Conservation (phyloP, 2,888 invertebrate species). For the Arge pagana region DNA sequence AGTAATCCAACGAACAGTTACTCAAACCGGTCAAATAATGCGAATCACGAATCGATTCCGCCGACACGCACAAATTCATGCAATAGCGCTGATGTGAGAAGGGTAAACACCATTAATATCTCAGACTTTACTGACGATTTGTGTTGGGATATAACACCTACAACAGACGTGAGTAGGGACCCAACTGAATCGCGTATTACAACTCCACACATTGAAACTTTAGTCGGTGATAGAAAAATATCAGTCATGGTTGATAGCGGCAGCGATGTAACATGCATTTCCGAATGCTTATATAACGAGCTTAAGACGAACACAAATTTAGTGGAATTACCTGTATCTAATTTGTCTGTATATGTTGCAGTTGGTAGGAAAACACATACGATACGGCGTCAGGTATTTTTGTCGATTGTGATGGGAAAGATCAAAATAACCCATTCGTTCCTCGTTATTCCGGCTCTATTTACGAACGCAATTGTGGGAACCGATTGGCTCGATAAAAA, state of each 20-base stretch:
- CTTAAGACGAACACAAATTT: conserved; percentile 5
- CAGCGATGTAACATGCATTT: conserved; percentile 20
- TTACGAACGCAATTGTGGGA: conserved; percentile 27
- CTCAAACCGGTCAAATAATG: no score
- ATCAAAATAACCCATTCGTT: conserved; percentile 12
- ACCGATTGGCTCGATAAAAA: conserved; percentile 29
- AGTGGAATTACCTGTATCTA: conserved; percentile 21
- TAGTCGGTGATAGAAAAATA: background rate
- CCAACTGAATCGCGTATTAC: no score
- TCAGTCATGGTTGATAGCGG: conserved; percentile 7
- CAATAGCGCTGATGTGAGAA: no score
- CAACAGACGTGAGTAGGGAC: no score
- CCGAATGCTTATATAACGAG: conserved; percentile 18
- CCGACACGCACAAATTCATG: no score
- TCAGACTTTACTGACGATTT: no score
- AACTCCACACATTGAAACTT: background rate
- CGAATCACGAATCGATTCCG: no score
- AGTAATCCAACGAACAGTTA: no score
- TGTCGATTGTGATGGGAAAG: conserved; percentile 9
- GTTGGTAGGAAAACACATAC: conserved; percentile 18
- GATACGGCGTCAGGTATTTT: conserved; percentile 18
- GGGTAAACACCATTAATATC: no score
- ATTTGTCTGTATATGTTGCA: conserved; percentile 20
- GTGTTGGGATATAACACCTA: no score
- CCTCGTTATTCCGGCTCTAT: conserved; percentile 27